Base-by-base conservation (phyloP, 2,113 vertebrate genomes). In the Triplophysa siluroides region DNA sequence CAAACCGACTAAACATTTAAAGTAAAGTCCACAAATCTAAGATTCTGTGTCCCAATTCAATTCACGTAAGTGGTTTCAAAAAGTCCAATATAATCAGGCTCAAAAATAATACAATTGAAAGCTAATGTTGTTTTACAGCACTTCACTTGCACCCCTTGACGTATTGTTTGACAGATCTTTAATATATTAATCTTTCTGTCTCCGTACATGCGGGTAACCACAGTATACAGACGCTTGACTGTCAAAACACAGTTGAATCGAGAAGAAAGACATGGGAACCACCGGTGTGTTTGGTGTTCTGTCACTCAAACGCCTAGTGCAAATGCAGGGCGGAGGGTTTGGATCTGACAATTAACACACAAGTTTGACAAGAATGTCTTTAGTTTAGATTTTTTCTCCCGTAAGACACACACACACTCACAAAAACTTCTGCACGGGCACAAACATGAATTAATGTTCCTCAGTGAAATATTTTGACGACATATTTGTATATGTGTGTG, bases 151-250 rank as follows among this genome's bases (percentile, higher is more conserved):
- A 60, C 54, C 54, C 8, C 12, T 23, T 43, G 33, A 74, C 54
- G 21, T 14, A 43, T 3, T 60, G 71, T 74, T 74, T 74, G 71
- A 73, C 71, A 74, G 71, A 74, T 74, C n/a, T 74, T 24, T 43
- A 74, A 60, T 60, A 24, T 61, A 73, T 74, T 74, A 74, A 74
- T 63, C 56, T 75, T 75, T 45, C 73, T 63, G 56, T 75, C 73
- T 63, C 8, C n/a, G 8, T 75, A 21, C 26, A 75, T 63, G 58
- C 23, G 56, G 73, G 41, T 61, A 47, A 43, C 23, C 45, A 43
- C 19, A 41, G 52, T 21, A 38, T 47, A 60, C 38, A 19, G 8
- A 61, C 23, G 38, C 24, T 61, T 0, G 16, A 63, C 21, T 47
- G 58, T 75, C 58, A 75, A 75, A 75, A 75, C 71, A 74, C n/a